phyloP scores from a whole-genome alignment of 1,140 invertebrate genomes.

The Hycleus phaleratus region DNA sequence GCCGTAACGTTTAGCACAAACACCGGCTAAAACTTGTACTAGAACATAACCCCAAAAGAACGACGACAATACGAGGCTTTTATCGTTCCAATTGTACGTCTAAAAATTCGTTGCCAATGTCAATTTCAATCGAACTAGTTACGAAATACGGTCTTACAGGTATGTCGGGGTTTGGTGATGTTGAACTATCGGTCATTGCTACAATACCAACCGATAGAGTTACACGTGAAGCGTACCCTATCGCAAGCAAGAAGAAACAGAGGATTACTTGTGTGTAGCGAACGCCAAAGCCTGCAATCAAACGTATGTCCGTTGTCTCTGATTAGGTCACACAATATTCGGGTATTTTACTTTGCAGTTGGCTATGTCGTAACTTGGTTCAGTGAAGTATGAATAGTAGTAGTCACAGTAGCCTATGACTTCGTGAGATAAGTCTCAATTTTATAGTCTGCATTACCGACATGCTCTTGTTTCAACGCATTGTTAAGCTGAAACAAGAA shows the following conservation, averaged over 20 bases:
- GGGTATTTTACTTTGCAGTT: too few species aligned
- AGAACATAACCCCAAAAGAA: constrained; percentile 57
- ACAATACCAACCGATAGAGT: constrained; percentile 62
- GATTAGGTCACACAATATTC: too few species aligned
- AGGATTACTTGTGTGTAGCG: constrained; percentile 55
- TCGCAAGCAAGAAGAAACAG: constrained; percentile 51
- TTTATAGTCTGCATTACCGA: too few species aligned
- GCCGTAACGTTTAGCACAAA: constrained; percentile 55
- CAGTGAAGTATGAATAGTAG: too few species aligned
- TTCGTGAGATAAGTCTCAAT: too few species aligned
- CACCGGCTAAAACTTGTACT: constrained; percentile 56
- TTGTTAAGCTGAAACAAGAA: too few species aligned
- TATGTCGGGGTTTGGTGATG: constrained; percentile 15
- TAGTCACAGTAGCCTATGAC: too few species aligned
- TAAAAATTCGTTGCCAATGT: constrained; percentile 4
- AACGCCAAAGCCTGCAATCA: constrained; percentile 38
- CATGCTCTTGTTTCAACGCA: too few species aligned
- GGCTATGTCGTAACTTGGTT: too few species aligned
- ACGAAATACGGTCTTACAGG: constrained; percentile 20
- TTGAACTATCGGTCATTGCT: constrained; percentile 50
- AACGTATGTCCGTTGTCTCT: too few species aligned
- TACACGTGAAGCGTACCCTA: constrained; percentile 54
- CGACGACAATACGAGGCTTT: constrained; percentile 51
- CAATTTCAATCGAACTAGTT: neutral
- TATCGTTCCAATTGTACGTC: constrained; percentile 40